Evolutionary conservation across 2,888 invertebrate genomes (phyloP).

Genomic region (Malthinus seriepunctatus): DNA sequence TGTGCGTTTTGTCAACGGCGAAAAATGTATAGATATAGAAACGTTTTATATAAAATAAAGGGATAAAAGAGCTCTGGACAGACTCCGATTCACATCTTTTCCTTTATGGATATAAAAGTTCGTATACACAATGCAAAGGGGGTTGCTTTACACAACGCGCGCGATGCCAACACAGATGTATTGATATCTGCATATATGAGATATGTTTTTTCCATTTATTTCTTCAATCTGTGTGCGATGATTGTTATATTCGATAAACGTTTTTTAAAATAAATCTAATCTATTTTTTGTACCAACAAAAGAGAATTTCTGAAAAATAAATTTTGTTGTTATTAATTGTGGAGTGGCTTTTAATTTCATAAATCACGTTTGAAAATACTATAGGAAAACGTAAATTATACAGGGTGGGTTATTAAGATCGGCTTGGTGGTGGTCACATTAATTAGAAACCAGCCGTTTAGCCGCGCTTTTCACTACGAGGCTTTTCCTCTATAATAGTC

Average conservation of each 20-base stretch:
- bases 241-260: constrained; percentile 5
- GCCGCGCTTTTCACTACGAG: too few relatives aligned
- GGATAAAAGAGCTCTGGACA: constrained; percentile 29
- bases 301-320: too few relatives aligned
- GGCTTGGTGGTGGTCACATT: too few relatives aligned
- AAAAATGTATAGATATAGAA: constrained; percentile 29
- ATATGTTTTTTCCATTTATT: constrained; percentile 7
- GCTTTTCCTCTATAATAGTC: too few relatives aligned
- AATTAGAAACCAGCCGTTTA: too few relatives aligned
- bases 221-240: constrained; percentile 3
- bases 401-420: too few relatives aligned
- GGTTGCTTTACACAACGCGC: constrained; percentile 20
- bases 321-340: too few relatives aligned
- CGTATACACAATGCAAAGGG: constrained; percentile 18
- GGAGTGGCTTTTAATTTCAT: too few relatives aligned
- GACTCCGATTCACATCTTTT: constrained; percentile 21
- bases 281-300: too few relatives aligned
- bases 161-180: constrained; percentile 24
- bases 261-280: constrained; percentile 3
- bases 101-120: constrained; percentile 13
- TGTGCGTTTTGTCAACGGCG: constrained; percentile 34
- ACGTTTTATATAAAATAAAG: constrained; percentile 28
- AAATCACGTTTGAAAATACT: too few relatives aligned
- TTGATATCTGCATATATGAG: constrained; percentile 22
- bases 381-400: too few relatives aligned